Base-by-base conservation (phyloP, 2,113 vertebrate genomes). In the Seriola dumerili region DNA sequence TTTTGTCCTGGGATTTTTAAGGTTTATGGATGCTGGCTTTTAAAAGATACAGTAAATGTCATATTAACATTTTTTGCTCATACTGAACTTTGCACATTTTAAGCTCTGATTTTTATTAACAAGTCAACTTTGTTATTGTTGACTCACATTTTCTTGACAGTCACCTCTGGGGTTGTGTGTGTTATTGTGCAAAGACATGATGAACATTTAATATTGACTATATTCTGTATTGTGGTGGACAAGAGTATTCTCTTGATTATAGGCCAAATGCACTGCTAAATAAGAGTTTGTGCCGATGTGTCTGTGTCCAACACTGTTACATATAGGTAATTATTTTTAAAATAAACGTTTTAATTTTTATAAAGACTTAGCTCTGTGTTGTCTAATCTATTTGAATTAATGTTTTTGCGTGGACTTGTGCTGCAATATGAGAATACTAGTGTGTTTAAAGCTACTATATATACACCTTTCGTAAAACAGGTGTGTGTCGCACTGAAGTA, bases 321-420 rank as follows among this genome's bases (percentile, higher is more conserved):
- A 5, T 72, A 81, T 38, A 85, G 32, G 62, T 76, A 44, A 36
- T 67, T 66, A 25, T 65, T 76, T 87, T 67, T 76, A 2, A 42
- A 83, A 84, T 79, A 84, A 70, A 85, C 9, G 1, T 48, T 66
- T 68, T 40, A 83, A 3, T 61, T 71, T 79, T 76, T 61, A 9
- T 50, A 73, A 54, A 36, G 8, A 21, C 9, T 42, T 42, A 2
- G 7, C 9, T 42, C 40, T 42, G 40, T 42, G 40, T 42, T 42
- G 40, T 42, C 40, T 38, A 8, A 6, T 38, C 38, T 42, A 10
- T 42, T 36, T 36, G 6, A 36, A 36, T 36, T 4, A 36, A 36
- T 36, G 34, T 36, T 36, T 36, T 0, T 36, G 34, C 34, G 1
- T 36, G 5, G 34, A 36, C 34, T 36, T 36, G 1, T 36, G 34